phyloP scores from a whole-genome alignment of 2,113 vertebrate genomes.

The Pseudopodoces humilis region DNA sequence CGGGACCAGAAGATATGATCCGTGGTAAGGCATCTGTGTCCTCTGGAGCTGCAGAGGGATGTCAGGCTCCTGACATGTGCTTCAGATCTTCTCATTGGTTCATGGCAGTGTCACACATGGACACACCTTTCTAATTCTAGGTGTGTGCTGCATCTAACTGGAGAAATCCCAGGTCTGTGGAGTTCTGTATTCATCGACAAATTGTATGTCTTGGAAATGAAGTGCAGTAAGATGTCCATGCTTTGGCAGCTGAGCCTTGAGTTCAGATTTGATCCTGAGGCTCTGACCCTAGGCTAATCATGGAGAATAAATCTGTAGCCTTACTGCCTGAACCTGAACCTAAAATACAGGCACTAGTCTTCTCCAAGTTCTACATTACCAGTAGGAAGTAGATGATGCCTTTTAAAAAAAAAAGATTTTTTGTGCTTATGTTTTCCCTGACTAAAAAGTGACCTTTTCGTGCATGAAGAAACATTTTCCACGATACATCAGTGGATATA shows the following conservation, averaged over 20 bases:
- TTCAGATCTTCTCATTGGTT: not conserved
- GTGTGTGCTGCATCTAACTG: not conserved
- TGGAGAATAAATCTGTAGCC: not conserved
- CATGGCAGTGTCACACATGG: not conserved
- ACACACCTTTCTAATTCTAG: not conserved
- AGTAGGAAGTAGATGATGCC: not conserved
- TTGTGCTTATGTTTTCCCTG: not conserved
- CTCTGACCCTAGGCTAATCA: not conserved
- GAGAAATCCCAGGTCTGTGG: not conserved
- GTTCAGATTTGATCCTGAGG: not conserved
- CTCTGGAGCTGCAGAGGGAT: not conserved
- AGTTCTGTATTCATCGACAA: not conserved
- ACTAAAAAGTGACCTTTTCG: conserved; percentile 19
- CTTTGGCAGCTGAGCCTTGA: not conserved
- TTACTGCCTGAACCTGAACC: not conserved
- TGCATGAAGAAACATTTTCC: conserved; percentile 18
- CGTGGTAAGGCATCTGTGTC: not conserved
- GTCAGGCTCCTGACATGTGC: not conserved
- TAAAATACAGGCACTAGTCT: not conserved
- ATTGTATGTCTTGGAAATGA: not conserved
- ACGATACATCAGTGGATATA: not conserved
- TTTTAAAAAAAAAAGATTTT: not conserved
- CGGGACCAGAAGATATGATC: not conserved
- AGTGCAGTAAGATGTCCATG: not conserved
- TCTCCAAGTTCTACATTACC: not conserved